Evolutionary conservation across 2,888 invertebrate species (phyloP).

Genomic region (Phortica magna): DNA sequence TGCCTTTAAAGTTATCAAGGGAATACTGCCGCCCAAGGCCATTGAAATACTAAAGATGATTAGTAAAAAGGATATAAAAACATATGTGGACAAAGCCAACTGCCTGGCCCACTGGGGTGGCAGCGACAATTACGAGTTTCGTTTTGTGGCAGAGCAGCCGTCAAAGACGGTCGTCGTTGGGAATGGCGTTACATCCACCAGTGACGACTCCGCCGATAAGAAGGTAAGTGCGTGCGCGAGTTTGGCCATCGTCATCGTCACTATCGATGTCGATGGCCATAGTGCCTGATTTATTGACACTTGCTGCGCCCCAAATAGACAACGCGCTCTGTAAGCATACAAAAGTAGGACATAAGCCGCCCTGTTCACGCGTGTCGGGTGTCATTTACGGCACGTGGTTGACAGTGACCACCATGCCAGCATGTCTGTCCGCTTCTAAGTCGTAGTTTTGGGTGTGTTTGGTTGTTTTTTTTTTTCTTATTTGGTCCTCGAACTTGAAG

Average conservation of each 20-base stretch:
- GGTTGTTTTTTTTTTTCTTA: neutral
- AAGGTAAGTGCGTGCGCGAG: conserved; percentile 61
- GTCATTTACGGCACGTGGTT: conserved; percentile 6
- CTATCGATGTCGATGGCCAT: neutral
- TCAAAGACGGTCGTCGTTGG: neutral
- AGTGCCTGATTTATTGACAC: conserved; percentile 16
- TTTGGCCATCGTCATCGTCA: neutral
- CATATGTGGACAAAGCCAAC: conserved; percentile 86
- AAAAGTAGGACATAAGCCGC: neutral
- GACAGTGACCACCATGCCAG: conserved; percentile 5
- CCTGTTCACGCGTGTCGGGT: neutral
- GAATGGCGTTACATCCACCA: conserved; percentile 39
- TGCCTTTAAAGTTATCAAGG: conserved; percentile 93
- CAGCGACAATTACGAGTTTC: conserved; percentile 84
- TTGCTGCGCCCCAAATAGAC: conserved; percentile 15
- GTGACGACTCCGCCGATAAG: conserved; percentile 58
- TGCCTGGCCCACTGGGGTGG: conserved; percentile 91
- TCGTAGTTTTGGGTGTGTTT: conserved; percentile 22
- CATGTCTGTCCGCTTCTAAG: neutral
- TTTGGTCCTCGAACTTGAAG: conserved; percentile 36
- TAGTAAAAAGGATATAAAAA: conserved; percentile 85
- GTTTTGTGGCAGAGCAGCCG: conserved; percentile 82
- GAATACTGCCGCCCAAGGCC: conserved; percentile 91
- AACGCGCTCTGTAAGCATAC: neutral
- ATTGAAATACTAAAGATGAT: conserved; percentile 93